phyloP scores from a whole-genome alignment of 2,888 invertebrate genomes.

The Sphecodes monilicornis region DNA sequence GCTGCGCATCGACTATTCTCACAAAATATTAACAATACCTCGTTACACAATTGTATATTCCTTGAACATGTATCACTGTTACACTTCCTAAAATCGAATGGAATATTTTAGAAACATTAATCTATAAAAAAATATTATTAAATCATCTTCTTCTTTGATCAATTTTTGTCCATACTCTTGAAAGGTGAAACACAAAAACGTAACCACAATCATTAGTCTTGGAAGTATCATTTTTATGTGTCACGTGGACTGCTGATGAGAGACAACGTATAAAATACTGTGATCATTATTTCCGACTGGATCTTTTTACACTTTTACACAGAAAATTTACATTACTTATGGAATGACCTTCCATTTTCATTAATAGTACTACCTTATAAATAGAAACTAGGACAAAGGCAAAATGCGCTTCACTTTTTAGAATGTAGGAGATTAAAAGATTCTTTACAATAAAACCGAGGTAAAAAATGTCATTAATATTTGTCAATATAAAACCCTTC shows the following conservation, averaged over 20 bases:
- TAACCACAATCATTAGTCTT: neutral
- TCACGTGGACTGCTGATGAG: no score
- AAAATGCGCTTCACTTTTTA: neutral
- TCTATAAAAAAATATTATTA: no score
- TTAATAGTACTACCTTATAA: no score
- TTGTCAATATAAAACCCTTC: neutral
- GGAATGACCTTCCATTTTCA: neutral
- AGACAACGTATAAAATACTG: neutral
- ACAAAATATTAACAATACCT: neutral
- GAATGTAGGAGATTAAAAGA: neutral
- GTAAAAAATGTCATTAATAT: neutral
- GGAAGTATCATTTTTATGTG: no score
- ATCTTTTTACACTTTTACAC: no score
- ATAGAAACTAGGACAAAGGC: neutral
- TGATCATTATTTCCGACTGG: neutral
- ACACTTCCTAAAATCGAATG: neutral
- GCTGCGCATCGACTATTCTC: neutral
- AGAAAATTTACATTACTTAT: neutral
- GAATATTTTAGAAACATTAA: neutral
- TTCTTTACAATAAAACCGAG: neutral
- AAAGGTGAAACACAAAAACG: neutral
- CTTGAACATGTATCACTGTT: neutral
- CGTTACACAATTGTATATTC: neutral
- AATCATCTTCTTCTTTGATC: no score
- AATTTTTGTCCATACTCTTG: neutral